Percentiles rank a stretch among this genome's conserved stretches.
phyloP scores from a whole-genome alignment of 23 tunicate species.

The Halocynthia aurantium region DNA sequence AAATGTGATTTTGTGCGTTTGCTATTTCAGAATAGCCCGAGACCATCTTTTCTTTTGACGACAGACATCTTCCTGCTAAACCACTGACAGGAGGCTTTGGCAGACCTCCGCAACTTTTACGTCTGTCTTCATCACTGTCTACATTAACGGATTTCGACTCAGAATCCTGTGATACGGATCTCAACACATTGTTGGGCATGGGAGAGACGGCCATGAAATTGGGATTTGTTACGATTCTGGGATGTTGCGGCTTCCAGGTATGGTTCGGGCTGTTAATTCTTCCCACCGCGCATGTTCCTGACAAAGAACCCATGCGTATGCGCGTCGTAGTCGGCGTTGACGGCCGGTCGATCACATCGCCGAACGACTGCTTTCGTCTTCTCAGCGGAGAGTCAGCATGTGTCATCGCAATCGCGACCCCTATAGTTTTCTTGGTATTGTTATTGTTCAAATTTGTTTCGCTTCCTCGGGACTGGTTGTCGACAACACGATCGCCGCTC shows the following conservation, averaged over 20 bases:
- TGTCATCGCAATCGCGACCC: constrained; percentile 31
- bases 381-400: neutral
- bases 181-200: too few relatives aligned
- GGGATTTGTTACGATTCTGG: constrained; percentile 33
- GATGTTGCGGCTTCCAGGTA: too few relatives aligned
- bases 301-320: neutral
- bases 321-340: neutral
- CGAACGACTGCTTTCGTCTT: neutral
- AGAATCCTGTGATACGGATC: too few relatives aligned
- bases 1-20: neutral
- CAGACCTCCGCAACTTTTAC: neutral
- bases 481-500: too few relatives aligned
- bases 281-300: neutral
- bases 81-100: constrained; percentile 15
- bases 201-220: constrained; percentile 41
- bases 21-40: constrained; percentile 3
- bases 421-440: constrained; percentile 26
- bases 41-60: neutral
- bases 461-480: neutral
- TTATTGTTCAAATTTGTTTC: constrained; percentile 3
- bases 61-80: neutral
- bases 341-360: neutral
- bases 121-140: too few relatives aligned
- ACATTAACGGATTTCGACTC: too few relatives aligned
- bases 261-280: too few relatives aligned